Evolutionary conservation across 2,888 invertebrate genomes (phyloP), one percentile per base, ranked within the genome.

Genomic region (Drosophila macrospina): DNA sequence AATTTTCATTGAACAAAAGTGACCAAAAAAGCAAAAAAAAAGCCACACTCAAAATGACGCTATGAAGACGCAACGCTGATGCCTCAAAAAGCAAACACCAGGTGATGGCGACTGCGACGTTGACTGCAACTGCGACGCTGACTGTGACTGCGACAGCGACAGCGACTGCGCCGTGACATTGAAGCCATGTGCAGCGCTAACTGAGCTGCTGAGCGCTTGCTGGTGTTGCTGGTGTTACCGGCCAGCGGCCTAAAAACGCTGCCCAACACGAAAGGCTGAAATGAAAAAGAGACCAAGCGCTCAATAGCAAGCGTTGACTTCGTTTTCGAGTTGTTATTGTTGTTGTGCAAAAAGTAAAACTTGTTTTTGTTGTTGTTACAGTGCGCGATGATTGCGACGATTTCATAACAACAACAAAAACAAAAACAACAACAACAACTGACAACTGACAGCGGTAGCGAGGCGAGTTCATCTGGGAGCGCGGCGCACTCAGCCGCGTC

Each of bases 241-340:
- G 78, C 56, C 78, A 82, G 78, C 84, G 86, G 78, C 84, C 80
- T 79, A 84, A 80, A 84, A 82, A 84, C 76, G 74, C 61, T 72
- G 64, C 47, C 59, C 69, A 55, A 41, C 55, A 28, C 50, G 45
- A 63, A 48, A 54, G 39, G 61, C 59, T 59, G 30, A 69, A 36
- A 69, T 24, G 44, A 66, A 54, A 81, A 83, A 78, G 80, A 80
- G 86, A 69, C 69, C 81, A 81, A 85, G 85, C 69, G 63, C 73
- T 75, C 78, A 84, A 79, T 74, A 73, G 68, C 83, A 80, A 79
- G 68, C 86, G 76, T 81, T 86, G 86, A 80, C 82, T 87, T 77
- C 71, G 68, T 69, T 68, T 65, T 71, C n/a, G n/a, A n/a, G 13
- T 54, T 57, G 54, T 62, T 55, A 41, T 52, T 61, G 47, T 54